These are phyloP conservation scores for Pungitius pungitius DNA, from an alignment of 2,113 vertebrate species.

Conservation along the genomic window DNA sequence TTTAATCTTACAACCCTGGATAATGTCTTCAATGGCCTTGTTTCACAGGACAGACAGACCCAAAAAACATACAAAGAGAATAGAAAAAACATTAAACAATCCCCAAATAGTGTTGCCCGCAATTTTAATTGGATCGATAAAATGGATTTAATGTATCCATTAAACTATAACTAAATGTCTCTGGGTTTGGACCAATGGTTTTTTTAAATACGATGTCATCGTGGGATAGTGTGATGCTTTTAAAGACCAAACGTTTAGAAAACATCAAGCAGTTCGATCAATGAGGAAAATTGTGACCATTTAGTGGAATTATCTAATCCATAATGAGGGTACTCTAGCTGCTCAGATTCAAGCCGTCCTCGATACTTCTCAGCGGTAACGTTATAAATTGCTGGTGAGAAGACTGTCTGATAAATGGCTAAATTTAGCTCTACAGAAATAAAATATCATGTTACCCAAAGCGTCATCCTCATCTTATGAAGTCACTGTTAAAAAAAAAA, in stretches of 20 bases:
- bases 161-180: background rate
- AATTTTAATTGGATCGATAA: background rate
- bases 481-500: background rate
- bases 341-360: background rate
- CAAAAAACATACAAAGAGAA: background rate
- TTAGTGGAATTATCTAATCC: background rate
- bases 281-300: background rate
- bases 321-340: background rate
- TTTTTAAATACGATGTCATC: background rate
- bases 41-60: background rate
- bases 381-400: slow-evolving; percentile 17
- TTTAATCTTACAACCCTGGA: background rate
- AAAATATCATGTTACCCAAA: slow-evolving; percentile 8
- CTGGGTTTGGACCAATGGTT: background rate
- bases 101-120: background rate
- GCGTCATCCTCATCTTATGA: slow-evolving; percentile 6
- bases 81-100: background rate
- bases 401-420: slow-evolving; percentile 3
- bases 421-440: slow-evolving; percentile 21
- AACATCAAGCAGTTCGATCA: slow-evolving; percentile 1
- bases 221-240: background rate
- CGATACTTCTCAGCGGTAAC: background rate
- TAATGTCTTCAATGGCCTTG: background rate
- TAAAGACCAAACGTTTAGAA: background rate
- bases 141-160: background rate